Conservation (phyloP, 2,888 invertebrate genomes). For the Drosophila gaucha region DNA sequence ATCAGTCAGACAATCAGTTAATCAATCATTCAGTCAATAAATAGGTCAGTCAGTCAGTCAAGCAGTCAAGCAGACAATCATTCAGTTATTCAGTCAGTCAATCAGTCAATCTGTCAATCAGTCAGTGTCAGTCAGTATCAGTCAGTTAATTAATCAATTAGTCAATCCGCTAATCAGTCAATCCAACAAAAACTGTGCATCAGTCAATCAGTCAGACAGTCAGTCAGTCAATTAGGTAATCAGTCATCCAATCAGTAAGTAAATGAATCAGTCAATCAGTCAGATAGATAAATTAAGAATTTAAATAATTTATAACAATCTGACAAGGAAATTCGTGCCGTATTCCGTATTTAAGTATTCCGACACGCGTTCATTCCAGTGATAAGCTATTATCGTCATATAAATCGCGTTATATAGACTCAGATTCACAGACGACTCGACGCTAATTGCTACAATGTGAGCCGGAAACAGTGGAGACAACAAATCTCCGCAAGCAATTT, state of each 20-base stretch:
- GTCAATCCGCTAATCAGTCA: background rate
- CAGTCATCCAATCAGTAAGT: background rate
- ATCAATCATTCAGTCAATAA: no score
- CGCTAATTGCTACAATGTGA: constrained; percentile 33
- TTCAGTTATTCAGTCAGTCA: background rate
- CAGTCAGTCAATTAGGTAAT: background rate
- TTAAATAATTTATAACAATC: background rate
- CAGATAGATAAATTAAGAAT: background rate
- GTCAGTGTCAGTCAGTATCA: background rate
- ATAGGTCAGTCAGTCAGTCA: background rate
- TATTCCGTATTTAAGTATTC: background rate
- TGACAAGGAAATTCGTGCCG: background rate
- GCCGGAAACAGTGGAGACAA: constrained; percentile 50
- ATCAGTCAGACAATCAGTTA: background rate
- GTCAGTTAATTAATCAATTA: background rate
- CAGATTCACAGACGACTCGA: background rate
- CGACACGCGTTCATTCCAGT: constrained; percentile 2
- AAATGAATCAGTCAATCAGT: background rate
- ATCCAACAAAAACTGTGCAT: background rate
- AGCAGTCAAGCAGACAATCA: background rate
- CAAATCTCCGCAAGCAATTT: constrained; percentile 59
- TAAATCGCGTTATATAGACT: constrained; percentile 1
- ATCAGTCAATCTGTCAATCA: background rate
- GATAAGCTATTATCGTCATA: constrained; percentile 12
- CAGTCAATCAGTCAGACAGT: constrained; percentile 1